These are phyloP conservation scores for Cydia strobilella DNA, from an alignment of 1,140 invertebrate species.

Conservation along the genomic window DNA sequence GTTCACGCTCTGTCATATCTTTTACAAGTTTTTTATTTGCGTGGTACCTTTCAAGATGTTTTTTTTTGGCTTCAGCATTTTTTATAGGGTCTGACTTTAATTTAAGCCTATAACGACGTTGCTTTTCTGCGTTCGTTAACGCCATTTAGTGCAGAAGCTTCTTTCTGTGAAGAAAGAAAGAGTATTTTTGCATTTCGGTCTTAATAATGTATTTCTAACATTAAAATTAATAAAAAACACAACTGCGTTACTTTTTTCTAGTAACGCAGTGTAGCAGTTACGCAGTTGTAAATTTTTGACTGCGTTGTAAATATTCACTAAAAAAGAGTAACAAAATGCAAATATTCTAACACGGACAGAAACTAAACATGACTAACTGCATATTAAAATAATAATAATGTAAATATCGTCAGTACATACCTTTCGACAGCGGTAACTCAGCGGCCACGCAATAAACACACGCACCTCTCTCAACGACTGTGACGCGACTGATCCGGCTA, in stretches of 20 bases:
- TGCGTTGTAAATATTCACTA: not conserved
- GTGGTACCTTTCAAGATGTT: not conserved
- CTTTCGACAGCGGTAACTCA: conserved; percentile 21
- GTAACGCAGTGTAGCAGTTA: conserved; percentile 3
- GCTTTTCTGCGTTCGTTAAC: conserved; percentile 8
- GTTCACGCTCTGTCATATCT: no score
- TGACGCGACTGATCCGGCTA: conserved; percentile 17
- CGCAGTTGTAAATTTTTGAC: conserved; percentile 1
- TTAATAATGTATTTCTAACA: conserved; percentile 7
- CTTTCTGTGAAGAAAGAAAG: conserved; percentile 13
- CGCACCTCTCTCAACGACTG: conserved; percentile 29
- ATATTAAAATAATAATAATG: conserved; percentile 20
- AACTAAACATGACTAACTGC: not conserved
- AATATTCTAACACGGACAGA: no score
- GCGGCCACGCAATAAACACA: conserved; percentile 20
- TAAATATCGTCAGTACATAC: conserved; percentile 2
- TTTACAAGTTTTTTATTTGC: no score
- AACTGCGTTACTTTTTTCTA: conserved; percentile 4
- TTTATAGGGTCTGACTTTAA: not conserved
- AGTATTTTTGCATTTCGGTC: conserved; percentile 16
- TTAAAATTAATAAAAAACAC: conserved; percentile 9
- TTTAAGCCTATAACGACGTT: not conserved
- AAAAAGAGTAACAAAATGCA: no score
- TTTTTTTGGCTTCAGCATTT: conserved; percentile 9
- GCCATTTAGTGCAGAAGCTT: conserved; percentile 24